phyloP scores from a whole-genome alignment of 1,140 invertebrate species.

The Adelges cooleyi region DNA sequence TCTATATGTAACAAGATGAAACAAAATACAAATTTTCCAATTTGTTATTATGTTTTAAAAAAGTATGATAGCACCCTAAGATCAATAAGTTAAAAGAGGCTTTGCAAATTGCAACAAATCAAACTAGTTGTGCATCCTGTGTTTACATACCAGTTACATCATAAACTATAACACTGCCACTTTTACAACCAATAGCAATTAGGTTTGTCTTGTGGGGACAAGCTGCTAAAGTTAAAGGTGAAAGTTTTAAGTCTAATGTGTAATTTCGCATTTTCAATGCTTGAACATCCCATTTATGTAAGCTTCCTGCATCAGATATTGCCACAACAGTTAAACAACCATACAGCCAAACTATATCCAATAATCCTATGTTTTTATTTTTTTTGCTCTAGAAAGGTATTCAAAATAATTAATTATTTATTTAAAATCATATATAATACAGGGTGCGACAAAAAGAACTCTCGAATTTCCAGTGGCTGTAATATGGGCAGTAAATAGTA shows the following conservation, averaged over 20 bases:
- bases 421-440: too few species aligned
- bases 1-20: too few species aligned
- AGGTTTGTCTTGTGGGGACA: slow-evolving; percentile 50
- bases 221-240: slow-evolving; percentile 44
- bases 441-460: too few species aligned
- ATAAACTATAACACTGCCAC: slow-evolving; percentile 49
- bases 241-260: slow-evolving; percentile 42
- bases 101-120: too few species aligned
- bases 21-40: too few species aligned
- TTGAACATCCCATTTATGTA: slow-evolving; percentile 45
- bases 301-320: slow-evolving; percentile 40
- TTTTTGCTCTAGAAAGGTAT: slow-evolving; percentile 12
- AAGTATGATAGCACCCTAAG: too few species aligned
- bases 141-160: slow-evolving; percentile 43
- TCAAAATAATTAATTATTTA: too few species aligned
- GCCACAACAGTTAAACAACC: slow-evolving; percentile 46
- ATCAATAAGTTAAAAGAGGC: too few species aligned
- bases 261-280: slow-evolving; percentile 42
- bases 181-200: slow-evolving; percentile 53
- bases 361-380: not conserved
- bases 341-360: slow-evolving; percentile 40
- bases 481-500: too few species aligned
- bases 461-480: too few species aligned
- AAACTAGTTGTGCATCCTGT: too few species aligned
- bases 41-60: too few species aligned